Conservation (phyloP, 2,113 vertebrate species). For the Penelope pileata region DNA sequence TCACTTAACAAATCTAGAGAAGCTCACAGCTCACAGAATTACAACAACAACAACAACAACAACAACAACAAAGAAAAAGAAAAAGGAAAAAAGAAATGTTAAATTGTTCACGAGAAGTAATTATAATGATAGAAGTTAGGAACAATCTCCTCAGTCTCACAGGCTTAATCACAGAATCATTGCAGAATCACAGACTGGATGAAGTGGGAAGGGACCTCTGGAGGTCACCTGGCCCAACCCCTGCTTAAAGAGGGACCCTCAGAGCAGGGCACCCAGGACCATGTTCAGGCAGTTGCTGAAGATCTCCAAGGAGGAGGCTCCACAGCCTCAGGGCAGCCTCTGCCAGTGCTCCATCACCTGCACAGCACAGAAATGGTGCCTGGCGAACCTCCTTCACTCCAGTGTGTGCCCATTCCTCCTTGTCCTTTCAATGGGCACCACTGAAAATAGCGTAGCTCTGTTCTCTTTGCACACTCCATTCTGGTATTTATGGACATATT, state of each 20-base stretch:
- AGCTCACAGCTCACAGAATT: neutral
- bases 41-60: no score
- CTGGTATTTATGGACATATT: neutral
- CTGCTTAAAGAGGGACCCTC: neutral
- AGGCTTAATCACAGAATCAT: neutral
- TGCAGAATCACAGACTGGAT: neutral
- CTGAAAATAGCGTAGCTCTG: neutral
- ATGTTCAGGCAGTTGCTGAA: no score
- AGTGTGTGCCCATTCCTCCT: neutral
- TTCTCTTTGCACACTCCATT: neutral
- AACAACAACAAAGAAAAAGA: neutral
- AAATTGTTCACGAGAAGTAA: conserved; percentile 35
- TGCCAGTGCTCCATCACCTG: no score
- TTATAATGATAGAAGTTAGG: conserved; percentile 38
- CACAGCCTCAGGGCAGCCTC: neutral
- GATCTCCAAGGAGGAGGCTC: neutral
- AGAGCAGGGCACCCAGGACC: neutral
- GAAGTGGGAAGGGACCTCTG: neutral
- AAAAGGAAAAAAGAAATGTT: neutral
- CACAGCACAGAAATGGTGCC: neutral
- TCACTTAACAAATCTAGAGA: neutral
- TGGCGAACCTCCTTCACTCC: neutral
- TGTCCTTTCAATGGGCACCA: neutral
- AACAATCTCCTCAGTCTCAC: conserved; percentile 14
- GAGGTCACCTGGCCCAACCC: neutral